Percentiles rank a stretch among this genome's conserved stretches.
phyloP scores from a whole-genome alignment of 2,113 vertebrate species.

The Phrynocephalus versicolor region DNA sequence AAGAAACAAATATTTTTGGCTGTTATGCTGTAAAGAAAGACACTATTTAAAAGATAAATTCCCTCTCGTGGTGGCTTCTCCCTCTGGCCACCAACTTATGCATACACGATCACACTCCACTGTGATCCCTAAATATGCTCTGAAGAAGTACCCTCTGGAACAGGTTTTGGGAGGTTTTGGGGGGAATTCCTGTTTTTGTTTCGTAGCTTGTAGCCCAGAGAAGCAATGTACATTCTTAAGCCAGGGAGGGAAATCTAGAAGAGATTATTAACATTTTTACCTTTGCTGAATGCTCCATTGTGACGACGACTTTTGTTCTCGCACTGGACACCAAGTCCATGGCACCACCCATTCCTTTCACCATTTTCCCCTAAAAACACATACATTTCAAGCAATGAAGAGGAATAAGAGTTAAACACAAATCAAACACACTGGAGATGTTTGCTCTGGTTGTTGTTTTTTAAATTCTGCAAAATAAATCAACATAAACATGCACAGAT shows the following conservation, averaged over 20 bases:
- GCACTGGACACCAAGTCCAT: constrained; percentile 97
- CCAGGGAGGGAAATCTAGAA: neutral
- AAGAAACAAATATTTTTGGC: no score
- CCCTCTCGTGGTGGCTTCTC: no score
- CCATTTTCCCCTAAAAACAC: constrained; percentile 91
- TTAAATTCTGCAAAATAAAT: neutral
- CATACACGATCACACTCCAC: no score
- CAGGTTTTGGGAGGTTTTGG: no score
- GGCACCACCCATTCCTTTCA: constrained; percentile 98
- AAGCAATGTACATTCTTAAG: neutral
- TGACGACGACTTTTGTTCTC: constrained; percentile 95
- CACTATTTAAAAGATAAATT: no score
- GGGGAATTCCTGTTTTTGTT: no score
- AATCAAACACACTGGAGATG: neutral
- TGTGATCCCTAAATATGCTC: no score
- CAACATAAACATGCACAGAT: neutral
- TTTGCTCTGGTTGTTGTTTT: neutral
- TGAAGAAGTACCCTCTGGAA: no score
- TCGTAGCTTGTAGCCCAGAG: neutral
- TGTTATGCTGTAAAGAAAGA: no score
- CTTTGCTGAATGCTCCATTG: constrained; percentile 98
- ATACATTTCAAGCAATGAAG: neutral
- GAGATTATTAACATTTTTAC: constrained; percentile 63
- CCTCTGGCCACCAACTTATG: no score
- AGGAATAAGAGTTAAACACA: neutral